phyloP scores from a whole-genome alignment of 2,797 vertebrate species.

The Coregonus sp. region DNA sequence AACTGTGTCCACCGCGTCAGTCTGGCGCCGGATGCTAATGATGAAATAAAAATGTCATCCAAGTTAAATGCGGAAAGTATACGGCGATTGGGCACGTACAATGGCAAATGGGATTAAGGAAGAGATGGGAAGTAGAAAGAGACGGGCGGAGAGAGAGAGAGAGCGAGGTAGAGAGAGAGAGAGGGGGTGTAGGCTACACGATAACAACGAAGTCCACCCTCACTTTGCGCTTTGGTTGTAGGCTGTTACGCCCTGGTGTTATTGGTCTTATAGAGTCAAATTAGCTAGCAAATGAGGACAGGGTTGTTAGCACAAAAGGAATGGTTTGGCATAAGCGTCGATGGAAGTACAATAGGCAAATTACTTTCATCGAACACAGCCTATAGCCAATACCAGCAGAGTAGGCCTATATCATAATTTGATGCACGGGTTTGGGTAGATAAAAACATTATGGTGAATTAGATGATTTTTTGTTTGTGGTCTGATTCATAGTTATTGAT shows the following conservation, averaged over 20 bases:
- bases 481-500: not conserved
- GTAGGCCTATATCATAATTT: not conserved
- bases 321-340: slow-evolving; percentile 73
- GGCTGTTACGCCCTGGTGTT: slow-evolving; percentile 81
- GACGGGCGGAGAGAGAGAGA: slow-evolving; percentile 54
- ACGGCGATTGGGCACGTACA: slow-evolving; percentile 91
- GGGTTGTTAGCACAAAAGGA: slow-evolving; percentile 82
- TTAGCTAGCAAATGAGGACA: slow-evolving; percentile 91
- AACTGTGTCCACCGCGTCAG: slow-evolving; percentile 81
- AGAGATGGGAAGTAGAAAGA: slow-evolving; percentile 70
- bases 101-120: slow-evolving; percentile 92
- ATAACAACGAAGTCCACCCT: slow-evolving; percentile 66
- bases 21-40: slow-evolving; percentile 90
- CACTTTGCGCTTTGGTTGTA: slow-evolving; percentile 80
- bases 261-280: slow-evolving; percentile 93
- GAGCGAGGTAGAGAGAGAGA: slow-evolving; percentile 45
- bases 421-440: too few relatives aligned
- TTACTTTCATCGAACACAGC: slow-evolving; percentile 23
- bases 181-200: slow-evolving; percentile 35
- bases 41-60: slow-evolving; percentile 96
- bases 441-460: not conserved
- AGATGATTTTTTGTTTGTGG: not conserved
- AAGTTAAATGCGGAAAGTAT: slow-evolving; percentile 92
- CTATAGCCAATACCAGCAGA: not conserved
- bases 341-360: slow-evolving; percentile 55